phyloP scores from a whole-genome alignment of 2,888 invertebrate species.

The Zele albiditarsus region DNA sequence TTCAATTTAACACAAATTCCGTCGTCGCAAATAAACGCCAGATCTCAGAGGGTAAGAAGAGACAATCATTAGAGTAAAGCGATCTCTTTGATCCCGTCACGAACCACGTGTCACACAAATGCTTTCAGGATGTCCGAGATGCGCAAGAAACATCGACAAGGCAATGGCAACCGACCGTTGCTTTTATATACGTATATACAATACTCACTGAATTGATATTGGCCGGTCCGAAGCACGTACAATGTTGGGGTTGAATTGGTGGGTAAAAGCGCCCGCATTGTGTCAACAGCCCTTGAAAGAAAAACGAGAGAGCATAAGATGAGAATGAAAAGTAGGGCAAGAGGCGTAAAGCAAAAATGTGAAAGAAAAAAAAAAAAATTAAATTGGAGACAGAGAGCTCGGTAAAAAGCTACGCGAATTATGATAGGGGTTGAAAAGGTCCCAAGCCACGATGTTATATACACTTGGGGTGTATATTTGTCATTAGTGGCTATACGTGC shows the following conservation, averaged over 20 bases:
- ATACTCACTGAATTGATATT: constrained; percentile 59
- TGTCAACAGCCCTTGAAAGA: constrained; percentile 64
- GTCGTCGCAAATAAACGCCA: not conserved
- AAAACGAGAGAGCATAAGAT: constrained; percentile 19
- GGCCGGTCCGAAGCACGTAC: constrained; percentile 58
- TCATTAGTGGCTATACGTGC: constrained; percentile 58
- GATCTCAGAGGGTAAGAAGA: constrained; percentile 44
- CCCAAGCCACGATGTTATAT: constrained; percentile 26
- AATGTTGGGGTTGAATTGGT: constrained; percentile 34
- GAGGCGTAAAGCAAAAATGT: constrained; percentile 14
- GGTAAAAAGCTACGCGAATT: constrained; percentile 69
- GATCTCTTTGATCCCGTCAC: constrained; percentile 70
- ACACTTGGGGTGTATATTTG: constrained; percentile 52
- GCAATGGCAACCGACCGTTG: constrained; percentile 4
- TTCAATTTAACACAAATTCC: constrained; percentile 17
- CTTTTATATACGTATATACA: not conserved
- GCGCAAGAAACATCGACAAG: constrained; percentile 4
- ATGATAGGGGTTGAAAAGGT: constrained; percentile 68
- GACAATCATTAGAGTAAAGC: constrained; percentile 67
- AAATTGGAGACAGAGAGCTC: constrained; percentile 42
- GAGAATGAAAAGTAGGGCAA: constrained; percentile 33
- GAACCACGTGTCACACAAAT: constrained; percentile 51
- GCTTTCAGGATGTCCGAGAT: constrained; percentile 40
- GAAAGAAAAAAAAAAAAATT: constrained; percentile 48
- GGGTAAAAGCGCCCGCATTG: constrained; percentile 70